phyloP scores from a whole-genome alignment of 2,888 invertebrate species.

The Apamea crenata region DNA sequence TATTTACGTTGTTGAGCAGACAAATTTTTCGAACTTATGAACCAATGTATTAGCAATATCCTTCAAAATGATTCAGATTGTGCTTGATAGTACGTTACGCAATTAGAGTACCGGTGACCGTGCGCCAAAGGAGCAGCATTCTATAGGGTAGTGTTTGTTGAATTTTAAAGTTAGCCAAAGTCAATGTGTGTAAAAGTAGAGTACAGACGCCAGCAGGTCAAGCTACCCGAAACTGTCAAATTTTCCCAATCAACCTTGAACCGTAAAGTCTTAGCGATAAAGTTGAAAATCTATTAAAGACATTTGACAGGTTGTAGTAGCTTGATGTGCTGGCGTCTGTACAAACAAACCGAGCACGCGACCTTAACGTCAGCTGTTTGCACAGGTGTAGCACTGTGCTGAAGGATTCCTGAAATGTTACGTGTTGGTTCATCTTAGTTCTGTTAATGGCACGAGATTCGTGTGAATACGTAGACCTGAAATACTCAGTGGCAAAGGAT shows the following conservation, averaged over 20 bases:
- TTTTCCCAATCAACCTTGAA: too few relatives aligned
- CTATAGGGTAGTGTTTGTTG: background rate
- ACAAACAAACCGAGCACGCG: conserved; percentile 43
- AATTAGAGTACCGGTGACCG: background rate
- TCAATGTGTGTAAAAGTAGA: background rate
- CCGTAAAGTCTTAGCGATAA: too few relatives aligned
- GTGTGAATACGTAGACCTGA: background rate
- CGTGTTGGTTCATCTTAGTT: background rate
- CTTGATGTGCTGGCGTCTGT: too few relatives aligned
- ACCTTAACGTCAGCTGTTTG: conserved; percentile 54
- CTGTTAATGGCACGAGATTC: background rate
- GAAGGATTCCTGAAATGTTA: conserved; percentile 41
- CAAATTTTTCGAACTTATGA: too few relatives aligned
- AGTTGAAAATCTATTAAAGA: too few relatives aligned
- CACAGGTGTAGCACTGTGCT: conserved; percentile 22
- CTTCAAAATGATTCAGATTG: too few relatives aligned
- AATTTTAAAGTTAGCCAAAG: background rate
- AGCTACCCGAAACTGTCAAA: too few relatives aligned
- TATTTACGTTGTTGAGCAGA: too few relatives aligned
- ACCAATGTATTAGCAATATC: too few relatives aligned
- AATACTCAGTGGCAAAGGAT: background rate
- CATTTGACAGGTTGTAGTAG: too few relatives aligned
- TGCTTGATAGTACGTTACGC: too few relatives aligned
- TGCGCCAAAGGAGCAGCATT: background rate
- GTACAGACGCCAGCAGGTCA: too few relatives aligned